Base-by-base conservation (phyloP, 2,888 invertebrate species). In the Drepana falcataria region DNA sequence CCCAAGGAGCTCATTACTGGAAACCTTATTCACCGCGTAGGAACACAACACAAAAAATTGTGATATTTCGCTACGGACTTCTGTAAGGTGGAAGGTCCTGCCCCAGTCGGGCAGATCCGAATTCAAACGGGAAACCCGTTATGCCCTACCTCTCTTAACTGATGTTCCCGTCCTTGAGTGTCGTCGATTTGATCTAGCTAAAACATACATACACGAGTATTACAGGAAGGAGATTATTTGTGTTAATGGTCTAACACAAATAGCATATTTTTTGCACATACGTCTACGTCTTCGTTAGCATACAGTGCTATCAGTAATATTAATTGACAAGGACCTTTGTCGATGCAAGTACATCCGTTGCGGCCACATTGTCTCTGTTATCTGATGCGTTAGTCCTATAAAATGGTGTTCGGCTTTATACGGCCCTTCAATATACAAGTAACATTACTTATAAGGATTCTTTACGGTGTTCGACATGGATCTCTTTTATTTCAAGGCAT, bases 311-410 rank as follows among this genome's bases (percentile, higher is more conserved):
- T 77, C 74, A 68, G 68, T 75, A 75, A 78, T 78, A 72, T 77
- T 84, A 84, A 85, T 85, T 84, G 83, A 85, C 83, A 83, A 80
- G 82, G 81, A 83, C 85, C 81, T 83, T 80, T 75, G 79, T 73
- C 76, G 79, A 83, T 76, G 81, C 76, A 74, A 78, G 79, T 80
- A 67, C 76, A 81, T 79, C 80, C 84, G 79, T 73, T 63, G 75
- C 62, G 68, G 66, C 55, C 73, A 71, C 81, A 85, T 85, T 85
- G 84, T 85, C 75, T 66, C 65, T 60, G 63, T 82, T 85, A 85
- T 85, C 85, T 72, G 85, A 85, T 85, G 71, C 69, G 71, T 71
- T 75, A 74, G 66, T 65, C 72, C 81, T 84, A 83, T 85, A 85
- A 79, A 82, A 83, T 75, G 77, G 68, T 66, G 68, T 69, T 73